phyloP scores from a whole-genome alignment of 2,113 vertebrate species.

The Phrynocephalus versicolor region DNA sequence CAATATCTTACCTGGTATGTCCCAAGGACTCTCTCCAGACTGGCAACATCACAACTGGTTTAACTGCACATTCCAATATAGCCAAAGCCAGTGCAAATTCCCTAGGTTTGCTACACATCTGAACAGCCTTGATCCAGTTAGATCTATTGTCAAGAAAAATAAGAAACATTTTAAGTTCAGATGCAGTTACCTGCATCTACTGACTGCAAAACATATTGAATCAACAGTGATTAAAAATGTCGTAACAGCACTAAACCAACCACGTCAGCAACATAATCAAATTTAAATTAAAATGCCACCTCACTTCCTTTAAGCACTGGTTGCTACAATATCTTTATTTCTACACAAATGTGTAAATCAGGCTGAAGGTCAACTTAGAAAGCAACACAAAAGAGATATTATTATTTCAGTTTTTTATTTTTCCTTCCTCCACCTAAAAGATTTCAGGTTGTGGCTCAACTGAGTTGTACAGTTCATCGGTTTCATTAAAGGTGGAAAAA shows the following conservation, averaged over 20 bases:
- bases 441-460: no score
- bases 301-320: background rate
- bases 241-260: background rate
- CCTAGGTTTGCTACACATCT: conserved; percentile 98
- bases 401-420: no score
- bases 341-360: background rate
- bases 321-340: background rate
- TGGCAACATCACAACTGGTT: conserved; percentile 95
- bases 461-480: no score
- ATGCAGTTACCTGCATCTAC: background rate
- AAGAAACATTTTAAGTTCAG: background rate
- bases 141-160: conserved; percentile 75
- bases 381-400: no score
- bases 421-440: no score
- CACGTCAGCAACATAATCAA: background rate
- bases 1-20: conserved; percentile 88
- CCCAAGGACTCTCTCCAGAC: conserved; percentile 96
- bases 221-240: background rate
- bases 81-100: conserved; percentile 97
- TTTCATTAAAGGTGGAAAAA: no score
- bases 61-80: conserved; percentile 97
- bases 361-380: background rate
- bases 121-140: conserved; percentile 99
- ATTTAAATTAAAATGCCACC: background rate
- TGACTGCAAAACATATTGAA: background rate